These are phyloP conservation scores for Takifugu rubripes DNA, from an alignment of 2,797 vertebrate genomes.

Conservation along the genomic window DNA sequence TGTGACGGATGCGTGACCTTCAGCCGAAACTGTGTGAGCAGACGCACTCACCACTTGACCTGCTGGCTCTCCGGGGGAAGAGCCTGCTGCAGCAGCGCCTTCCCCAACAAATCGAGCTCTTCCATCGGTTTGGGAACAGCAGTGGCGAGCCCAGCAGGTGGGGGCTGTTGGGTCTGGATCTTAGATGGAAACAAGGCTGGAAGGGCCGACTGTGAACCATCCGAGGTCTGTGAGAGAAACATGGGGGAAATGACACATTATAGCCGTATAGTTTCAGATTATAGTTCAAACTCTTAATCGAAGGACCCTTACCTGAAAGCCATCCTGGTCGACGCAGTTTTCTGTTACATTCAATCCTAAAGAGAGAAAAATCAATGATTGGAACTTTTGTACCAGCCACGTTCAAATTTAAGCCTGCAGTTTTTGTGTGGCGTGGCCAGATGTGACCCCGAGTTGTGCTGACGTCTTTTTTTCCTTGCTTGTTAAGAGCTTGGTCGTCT, in stretches of 20 bases:
- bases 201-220: slow-evolving; percentile 48
- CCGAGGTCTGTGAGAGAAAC: slow-evolving; percentile 75
- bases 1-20: background rate
- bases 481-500: slow-evolving; percentile 10
- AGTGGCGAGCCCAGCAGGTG: slow-evolving; percentile 36
- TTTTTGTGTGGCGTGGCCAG: slow-evolving; percentile 27
- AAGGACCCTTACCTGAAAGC: slow-evolving; percentile 77
- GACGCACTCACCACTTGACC: slow-evolving; percentile 84
- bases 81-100: slow-evolving; percentile 90
- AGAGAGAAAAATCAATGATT: background rate
- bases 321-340: slow-evolving; percentile 69
- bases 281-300: too few relatives aligned
- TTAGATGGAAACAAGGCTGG: slow-evolving; percentile 63
- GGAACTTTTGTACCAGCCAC: background rate
- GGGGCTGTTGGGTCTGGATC: slow-evolving; percentile 31
- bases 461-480: slow-evolving; percentile 16
- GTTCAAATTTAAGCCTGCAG: background rate
- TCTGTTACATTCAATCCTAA: slow-evolving; percentile 83
- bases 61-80: slow-evolving; percentile 89
- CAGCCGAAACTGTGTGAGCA: background rate
- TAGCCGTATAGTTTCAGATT: too few relatives aligned
- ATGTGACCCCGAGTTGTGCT: slow-evolving; percentile 23
- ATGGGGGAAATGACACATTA: too few relatives aligned
- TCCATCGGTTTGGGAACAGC: slow-evolving; percentile 81
- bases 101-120: slow-evolving; percentile 89